Conservation (phyloP, 2,113 vertebrate species). For the Cheirogaleus medius region DNA sequence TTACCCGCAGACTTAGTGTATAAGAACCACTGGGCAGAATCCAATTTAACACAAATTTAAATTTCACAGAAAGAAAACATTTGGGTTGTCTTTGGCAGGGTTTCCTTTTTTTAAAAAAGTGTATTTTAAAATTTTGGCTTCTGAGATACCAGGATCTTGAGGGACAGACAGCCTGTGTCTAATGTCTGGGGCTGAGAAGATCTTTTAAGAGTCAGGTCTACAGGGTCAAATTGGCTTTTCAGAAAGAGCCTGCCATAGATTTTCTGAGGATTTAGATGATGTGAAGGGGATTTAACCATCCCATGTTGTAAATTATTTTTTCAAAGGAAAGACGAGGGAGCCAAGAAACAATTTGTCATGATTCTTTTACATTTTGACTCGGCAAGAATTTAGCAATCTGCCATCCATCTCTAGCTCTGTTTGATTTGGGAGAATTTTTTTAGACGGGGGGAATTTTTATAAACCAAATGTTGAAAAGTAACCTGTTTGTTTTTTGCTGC, state of each 20-base stretch:
- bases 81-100: constrained; percentile 53
- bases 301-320: constrained; percentile 73
- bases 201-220: constrained; percentile 46
- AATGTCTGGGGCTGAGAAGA: constrained; percentile 46
- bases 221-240: constrained; percentile 35
- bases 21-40: constrained; percentile 56
- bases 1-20: constrained; percentile 13
- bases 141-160: not conserved
- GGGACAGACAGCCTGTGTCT: constrained; percentile 52
- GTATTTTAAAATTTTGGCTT: constrained; percentile 54
- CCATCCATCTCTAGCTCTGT: constrained; percentile 17
- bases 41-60: constrained; percentile 68
- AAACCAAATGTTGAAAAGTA: constrained; percentile 27
- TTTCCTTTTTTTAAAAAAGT: constrained; percentile 38
- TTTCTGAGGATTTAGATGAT: constrained; percentile 66
- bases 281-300: constrained; percentile 72
- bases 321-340: constrained; percentile 72
- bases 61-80: constrained; percentile 63
- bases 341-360: constrained; percentile 79
- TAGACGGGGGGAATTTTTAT: not conserved
- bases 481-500: not conserved
- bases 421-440: not conserved
- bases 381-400: constrained; percentile 42
- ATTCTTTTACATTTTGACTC: constrained; percentile 63
- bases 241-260: constrained; percentile 55